phyloP scores from a whole-genome alignment of 1,140 invertebrate species.

The Galendromus occidentalis region DNA sequence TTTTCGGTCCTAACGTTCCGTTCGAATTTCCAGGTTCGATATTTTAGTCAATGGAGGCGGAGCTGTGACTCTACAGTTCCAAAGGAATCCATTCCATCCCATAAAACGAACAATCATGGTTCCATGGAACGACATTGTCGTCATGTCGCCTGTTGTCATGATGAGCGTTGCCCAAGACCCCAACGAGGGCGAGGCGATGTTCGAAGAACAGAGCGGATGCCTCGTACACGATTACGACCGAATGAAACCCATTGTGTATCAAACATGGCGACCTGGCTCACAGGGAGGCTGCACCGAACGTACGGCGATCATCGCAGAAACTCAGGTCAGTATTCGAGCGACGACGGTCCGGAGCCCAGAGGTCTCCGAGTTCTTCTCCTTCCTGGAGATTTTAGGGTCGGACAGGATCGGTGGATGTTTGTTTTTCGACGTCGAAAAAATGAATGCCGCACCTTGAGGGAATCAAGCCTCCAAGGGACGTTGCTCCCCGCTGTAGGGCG shows the following conservation, averaged over 20 bases:
- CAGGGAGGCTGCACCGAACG: slow-evolving; percentile 81
- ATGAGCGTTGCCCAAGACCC: slow-evolving; percentile 42
- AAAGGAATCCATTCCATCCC: slow-evolving; percentile 69
- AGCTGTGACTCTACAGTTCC: slow-evolving; percentile 79
- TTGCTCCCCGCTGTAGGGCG: too few relatives aligned
- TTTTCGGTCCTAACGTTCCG: too few relatives aligned
- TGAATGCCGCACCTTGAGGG: too few relatives aligned
- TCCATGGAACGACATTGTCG: slow-evolving; percentile 88
- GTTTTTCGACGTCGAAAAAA: too few relatives aligned
- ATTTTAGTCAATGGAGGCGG: slow-evolving; percentile 90
- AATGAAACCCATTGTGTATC: slow-evolving; percentile 53
- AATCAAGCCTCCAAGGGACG: too few relatives aligned
- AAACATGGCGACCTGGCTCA: slow-evolving; percentile 81
- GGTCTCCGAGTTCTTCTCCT: too few relatives aligned
- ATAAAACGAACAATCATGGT: slow-evolving; percentile 78
- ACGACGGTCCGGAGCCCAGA: not conserved
- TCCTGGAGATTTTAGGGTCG: too few relatives aligned
- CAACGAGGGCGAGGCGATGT: slow-evolving; percentile 35
- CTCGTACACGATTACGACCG: slow-evolving; percentile 71
- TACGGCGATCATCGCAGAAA: slow-evolving; percentile 70
- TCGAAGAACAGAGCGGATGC: slow-evolving; percentile 38
- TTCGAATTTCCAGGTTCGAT: slow-evolving; percentile 55
- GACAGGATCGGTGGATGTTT: too few relatives aligned
- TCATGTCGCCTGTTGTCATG: slow-evolving; percentile 69
- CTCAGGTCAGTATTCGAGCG: slow-evolving; percentile 40